Base-by-base conservation (phyloP, 2,888 invertebrate species). In the Euproctis similis region DNA sequence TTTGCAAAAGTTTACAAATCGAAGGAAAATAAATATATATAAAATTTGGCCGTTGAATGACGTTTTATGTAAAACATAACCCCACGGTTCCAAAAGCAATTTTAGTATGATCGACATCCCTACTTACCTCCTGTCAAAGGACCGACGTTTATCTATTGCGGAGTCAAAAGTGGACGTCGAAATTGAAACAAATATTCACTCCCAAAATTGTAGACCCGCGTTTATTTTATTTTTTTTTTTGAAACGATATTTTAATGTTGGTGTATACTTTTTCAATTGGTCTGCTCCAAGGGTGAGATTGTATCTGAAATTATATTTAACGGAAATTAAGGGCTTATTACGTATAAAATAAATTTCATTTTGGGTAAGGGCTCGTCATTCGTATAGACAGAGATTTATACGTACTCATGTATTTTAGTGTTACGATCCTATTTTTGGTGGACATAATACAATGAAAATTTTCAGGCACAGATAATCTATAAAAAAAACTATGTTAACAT, bases 301-400 rank as follows among this genome's bases (percentile, higher is more conserved):
- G 70, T 68, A 74, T 78, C 69, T 67, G 50, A 67, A 75, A 78
- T 75, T 71, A 72, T 72, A 72, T 73, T 76, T 66, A 66, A 66
- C 70, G 76, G 71, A 78, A 78, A 76, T 78, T 75, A 78, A 75
- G 68, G 67, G 68, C 57, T n/a, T 65, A 57, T 68, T 66, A 60
- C 64, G 68, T 64, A 59, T 64, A 62, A 74, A 73, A 76, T 75
- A 70, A 73, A 75, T 75, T 78, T 71, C 69, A 72, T 74, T 77
- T 77, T 71, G 60, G 64, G 66, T 57, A 66, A 61, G 65, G 65
- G 57, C 57, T 55, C 61, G 49, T 66, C 61, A 60, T 60, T 55
- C 53, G 44, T 52, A 48, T 53, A 56, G 52, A 56, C 48, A 50
- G 36, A 46, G 46, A 53, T 49, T 49, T 46, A 47, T 42, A 35